These are phyloP conservation scores for Acanthosepion esculentum DNA, from an alignment of 2,888 invertebrate genomes.

Conservation along the genomic window DNA sequence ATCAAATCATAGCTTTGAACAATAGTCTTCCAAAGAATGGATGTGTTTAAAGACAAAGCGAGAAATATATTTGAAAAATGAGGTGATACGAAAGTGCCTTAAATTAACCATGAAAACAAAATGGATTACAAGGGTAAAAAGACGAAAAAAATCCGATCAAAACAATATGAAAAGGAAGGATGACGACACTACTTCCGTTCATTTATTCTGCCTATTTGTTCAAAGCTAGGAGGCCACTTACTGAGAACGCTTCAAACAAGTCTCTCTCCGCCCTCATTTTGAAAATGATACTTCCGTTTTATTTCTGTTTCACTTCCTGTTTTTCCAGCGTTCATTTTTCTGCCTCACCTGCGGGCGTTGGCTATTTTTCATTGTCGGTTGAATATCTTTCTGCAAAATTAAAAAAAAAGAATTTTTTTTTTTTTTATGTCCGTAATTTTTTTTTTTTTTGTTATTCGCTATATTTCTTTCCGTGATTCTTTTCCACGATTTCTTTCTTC, in stretches of 20 bases:
- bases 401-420: background rate
- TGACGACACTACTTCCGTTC: slow-evolving; percentile 33
- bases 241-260: background rate
- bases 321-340: background rate
- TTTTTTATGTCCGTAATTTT: background rate
- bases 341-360: slow-evolving; percentile 16
- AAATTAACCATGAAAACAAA: background rate
- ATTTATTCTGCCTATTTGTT: slow-evolving; percentile 1
- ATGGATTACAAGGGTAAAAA: background rate
- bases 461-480: background rate
- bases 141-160: background rate
- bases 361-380: background rate
- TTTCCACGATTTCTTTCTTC: background rate
- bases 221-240: background rate
- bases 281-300: background rate
- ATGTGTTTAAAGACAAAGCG: background rate
- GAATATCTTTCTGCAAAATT: background rate
- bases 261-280: background rate
- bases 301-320: background rate
- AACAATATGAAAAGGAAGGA: background rate
- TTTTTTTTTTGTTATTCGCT: background rate
- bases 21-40: background rate
- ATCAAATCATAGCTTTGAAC: background rate
- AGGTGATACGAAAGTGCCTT: background rate
- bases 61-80: background rate